Conservation (phyloP, 2,888 invertebrate species). For the Lagria hirta region DNA sequence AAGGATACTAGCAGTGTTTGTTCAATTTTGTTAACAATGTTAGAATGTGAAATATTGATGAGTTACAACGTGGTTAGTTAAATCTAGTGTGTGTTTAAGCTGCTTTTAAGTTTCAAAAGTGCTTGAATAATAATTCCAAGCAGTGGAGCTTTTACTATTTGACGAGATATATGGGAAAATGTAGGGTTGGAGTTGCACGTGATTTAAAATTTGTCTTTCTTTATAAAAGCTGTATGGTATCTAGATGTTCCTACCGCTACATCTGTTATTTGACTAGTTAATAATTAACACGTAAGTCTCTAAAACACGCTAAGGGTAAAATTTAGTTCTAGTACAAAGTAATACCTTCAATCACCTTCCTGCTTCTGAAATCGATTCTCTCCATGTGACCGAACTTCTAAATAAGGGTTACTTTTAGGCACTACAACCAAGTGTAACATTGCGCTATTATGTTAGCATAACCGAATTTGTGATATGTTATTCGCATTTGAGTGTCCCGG, state of each 20-base stretch:
- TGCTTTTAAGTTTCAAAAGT: constrained; percentile 8
- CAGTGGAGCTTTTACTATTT: constrained; percentile 3
- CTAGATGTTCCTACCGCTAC: too few species aligned
- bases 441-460: constrained; percentile 32
- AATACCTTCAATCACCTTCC: constrained; percentile 33
- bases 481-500: constrained; percentile 40
- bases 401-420: constrained; percentile 38
- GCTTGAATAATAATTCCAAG: too few species aligned
- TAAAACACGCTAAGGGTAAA: constrained; percentile 9
- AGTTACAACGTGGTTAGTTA: not conserved
- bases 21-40: too few species aligned
- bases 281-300: constrained; percentile 16
- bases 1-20: too few species aligned
- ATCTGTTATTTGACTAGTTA: constrained; percentile 26
- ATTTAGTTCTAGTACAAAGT: constrained; percentile 16
- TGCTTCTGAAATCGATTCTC: constrained; percentile 29
- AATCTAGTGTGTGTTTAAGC: constrained; percentile 3
- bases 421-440: constrained; percentile 38
- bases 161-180: constrained; percentile 14
- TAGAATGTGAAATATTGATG: not conserved
- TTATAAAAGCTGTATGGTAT: not conserved
- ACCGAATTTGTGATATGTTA: constrained; percentile 45
- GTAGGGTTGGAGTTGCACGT: constrained; percentile 17
- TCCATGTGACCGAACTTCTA: constrained; percentile 33
- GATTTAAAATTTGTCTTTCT: constrained; percentile 4